Base-by-base conservation (phyloP, 2,797 vertebrate genomes). In the Pitangus sulphuratus region DNA sequence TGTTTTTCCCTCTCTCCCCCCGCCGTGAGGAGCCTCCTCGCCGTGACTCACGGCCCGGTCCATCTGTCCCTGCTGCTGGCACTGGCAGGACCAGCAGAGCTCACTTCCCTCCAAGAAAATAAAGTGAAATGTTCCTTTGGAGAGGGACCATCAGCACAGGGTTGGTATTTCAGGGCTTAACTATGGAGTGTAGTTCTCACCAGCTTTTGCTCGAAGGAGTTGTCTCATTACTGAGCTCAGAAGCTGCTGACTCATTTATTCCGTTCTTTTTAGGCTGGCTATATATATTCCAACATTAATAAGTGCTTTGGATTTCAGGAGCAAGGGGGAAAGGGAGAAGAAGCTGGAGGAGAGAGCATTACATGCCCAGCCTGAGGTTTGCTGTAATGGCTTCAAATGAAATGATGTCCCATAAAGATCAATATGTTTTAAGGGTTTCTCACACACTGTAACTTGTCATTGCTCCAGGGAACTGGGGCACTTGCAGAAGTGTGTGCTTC, bases 241-340 rank as follows among this genome's bases (percentile, higher is more conserved):
- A 11, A 66, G 66, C 89, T 66, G 66, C 76, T 80, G 87, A 93
- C 87, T 94, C 93, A 70, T 77, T 44, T 79, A 42, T 50, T n/a
- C n/a, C 6, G 0, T 21, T 25, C n/a, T 56, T 84, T 51, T 68
- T 44, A 33, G 48, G 77, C 31, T 81, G 68, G 45, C 42, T 70
- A 22, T 54, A 53, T 84, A 17, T 76, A 58, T 64, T 39, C 70
- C 25, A 3, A 60, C 76, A n/a, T 33, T 20, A 20, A 79, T 61
- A 57, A 8, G 1, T 13, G 70, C 33, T 84, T 44, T 24, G 60
- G 40, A 6, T 10, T 68, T 75, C 2, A 15, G 82, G 75, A 64
- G 21, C 17, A 15, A 15, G n/a, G 48, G 45, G 42, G 6, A 68
- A 37, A 75, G 57, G 61, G 31, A 44, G 16, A 37, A 70, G 71